Evolutionary conservation across 2,797 vertebrate species (phyloP), one percentile per base, ranked within the genome.

Genomic region (Gallinago solitaria): DNA sequence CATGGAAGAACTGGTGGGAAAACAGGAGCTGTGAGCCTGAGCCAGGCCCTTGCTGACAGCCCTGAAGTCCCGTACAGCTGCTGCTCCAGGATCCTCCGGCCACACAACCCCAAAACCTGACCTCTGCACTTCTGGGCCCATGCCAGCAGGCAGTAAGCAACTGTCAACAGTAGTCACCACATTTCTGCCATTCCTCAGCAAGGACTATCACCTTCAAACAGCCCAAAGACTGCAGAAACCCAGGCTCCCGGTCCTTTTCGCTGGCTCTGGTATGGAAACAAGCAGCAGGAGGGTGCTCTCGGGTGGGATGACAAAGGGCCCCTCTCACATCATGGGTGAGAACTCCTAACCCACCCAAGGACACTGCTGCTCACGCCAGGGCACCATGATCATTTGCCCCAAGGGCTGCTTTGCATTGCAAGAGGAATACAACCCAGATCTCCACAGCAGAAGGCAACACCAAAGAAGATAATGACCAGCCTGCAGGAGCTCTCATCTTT

Each of bases 101-200:
- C 76, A 68, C 4, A 54, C 20, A 24, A 82, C 43, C 83, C 63
- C 77, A 35, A 54, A 54, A 73, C 48, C 67, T 54, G 94, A 82
- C 89, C 92, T 83, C 61, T 69, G 89, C 91, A 33, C 92, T 70
- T 69, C 12, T 3, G 3, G 3, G 11, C 71, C 9, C 0, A 13
- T 27, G 60, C 0, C 1, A 56, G 60, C 37, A 28, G 0, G 0
- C 59, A 69, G 56, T 17, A 35, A 96, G 87, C 95, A 89, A 95
- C 94, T 86, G 94, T 17, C 78, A 85, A 21, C 30, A 83, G 79
- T 3, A 47, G 65, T 11, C 47, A 25, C 51, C 68, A 54, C 92
- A 81, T 92, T 88, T 80, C 92, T 94, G 84, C 4, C 2, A 92
- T 91, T 81, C 95, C 87, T 90, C 79, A 80, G 69, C 73, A 90